phyloP scores from a whole-genome alignment of 64 coral and sea anemone genomes.

The Pocillopora damicornis region DNA sequence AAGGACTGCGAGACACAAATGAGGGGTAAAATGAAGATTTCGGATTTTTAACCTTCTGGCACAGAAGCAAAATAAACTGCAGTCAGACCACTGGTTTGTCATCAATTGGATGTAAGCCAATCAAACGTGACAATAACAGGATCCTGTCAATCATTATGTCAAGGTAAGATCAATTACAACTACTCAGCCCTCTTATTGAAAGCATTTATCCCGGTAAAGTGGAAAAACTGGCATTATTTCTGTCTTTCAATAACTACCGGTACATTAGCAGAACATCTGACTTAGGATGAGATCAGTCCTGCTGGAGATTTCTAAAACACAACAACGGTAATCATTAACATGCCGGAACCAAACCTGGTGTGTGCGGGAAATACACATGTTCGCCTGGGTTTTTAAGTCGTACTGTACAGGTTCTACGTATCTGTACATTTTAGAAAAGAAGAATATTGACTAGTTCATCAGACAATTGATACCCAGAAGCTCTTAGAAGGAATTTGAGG shows the following conservation, averaged over 20 bases:
- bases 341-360: background rate
- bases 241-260: background rate
- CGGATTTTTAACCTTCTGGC: background rate
- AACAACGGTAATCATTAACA: background rate
- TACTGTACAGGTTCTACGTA: too few relatives aligned
- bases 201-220: background rate
- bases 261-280: background rate
- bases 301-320: background rate
- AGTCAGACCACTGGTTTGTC: background rate
- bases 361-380: too few relatives aligned
- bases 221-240: background rate
- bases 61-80: background rate
- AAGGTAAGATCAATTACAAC: background rate
- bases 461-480: too few relatives aligned
- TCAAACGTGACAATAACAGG: slow-evolving; percentile 12
- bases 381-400: too few relatives aligned
- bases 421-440: too few relatives aligned
- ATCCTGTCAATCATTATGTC: background rate
- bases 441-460: too few relatives aligned
- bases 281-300: background rate
- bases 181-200: background rate
- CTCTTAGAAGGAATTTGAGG: background rate
- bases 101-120: background rate
- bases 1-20: background rate
- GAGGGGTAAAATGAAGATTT: background rate